Evolutionary conservation across 2,888 invertebrate species (phyloP).

Genomic region (Chironomus riparius): DNA sequence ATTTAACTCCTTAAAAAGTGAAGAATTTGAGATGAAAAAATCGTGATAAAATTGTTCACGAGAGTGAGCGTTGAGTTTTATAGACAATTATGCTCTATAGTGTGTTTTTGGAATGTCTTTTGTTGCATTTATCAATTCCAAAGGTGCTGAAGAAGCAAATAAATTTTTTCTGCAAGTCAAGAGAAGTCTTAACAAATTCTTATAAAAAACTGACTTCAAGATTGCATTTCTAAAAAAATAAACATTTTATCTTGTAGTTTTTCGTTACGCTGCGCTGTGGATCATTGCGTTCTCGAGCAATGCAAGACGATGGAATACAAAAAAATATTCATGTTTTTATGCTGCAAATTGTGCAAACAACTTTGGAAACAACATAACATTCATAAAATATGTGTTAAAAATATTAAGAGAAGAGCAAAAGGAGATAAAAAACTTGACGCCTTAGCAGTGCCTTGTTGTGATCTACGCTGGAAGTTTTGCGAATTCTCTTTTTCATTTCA

Average conservation of each 20-base stretch:
- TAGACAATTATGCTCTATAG: neutral
- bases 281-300: too few species aligned
- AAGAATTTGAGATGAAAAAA: neutral
- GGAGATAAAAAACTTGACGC: slow-evolving; percentile 22
- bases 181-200: neutral
- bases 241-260: neutral
- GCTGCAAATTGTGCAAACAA: slow-evolving; percentile 19
- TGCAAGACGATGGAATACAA: too few species aligned
- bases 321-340: slow-evolving; percentile 19
- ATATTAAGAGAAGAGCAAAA: slow-evolving; percentile 1
- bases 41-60: slow-evolving; percentile 16
- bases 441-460: slow-evolving; percentile 13
- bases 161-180: neutral
- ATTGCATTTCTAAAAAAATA: neutral
- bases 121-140: neutral
- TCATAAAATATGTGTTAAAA: slow-evolving; percentile 24
- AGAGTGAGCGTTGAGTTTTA: neutral
- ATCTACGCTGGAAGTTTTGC: neutral
- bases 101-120: slow-evolving; percentile 1
- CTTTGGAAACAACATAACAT: slow-evolving; percentile 22
- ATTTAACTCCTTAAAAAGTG: neutral
- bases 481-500: neutral
- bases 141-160: neutral
- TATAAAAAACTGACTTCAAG: neutral
- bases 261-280: neutral